These are phyloP conservation scores for Argyresthia albistria DNA, from an alignment of 2,888 invertebrate genomes.

Conservation along the genomic window DNA sequence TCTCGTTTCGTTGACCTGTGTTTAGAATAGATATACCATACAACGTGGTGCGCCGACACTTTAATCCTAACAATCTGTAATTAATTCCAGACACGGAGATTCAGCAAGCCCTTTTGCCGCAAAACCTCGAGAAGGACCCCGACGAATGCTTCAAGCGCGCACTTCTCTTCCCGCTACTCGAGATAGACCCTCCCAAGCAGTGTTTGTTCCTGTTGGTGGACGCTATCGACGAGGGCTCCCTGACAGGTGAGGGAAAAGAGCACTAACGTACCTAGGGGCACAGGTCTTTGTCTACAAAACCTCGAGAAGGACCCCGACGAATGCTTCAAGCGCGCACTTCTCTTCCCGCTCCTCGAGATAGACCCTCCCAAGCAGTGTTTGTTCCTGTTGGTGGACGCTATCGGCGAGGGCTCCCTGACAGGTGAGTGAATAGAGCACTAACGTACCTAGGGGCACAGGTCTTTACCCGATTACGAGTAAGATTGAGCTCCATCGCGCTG, in stretches of 20 bases:
- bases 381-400: slow-evolving; percentile 91
- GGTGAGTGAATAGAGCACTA: no score
- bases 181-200: slow-evolving; percentile 89
- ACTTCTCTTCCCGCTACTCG: slow-evolving; percentile 87
- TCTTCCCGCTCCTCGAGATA: slow-evolving; percentile 89
- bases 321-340: slow-evolving; percentile 88
- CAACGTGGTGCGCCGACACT: no score
- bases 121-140: slow-evolving; percentile 88
- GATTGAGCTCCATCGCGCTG: no score
- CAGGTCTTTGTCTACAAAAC: no score
- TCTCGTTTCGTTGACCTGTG: no score
- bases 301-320: slow-evolving; percentile 92
- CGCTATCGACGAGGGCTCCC: slow-evolving; percentile 84
- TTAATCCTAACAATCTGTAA: no score
- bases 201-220: slow-evolving; percentile 90
- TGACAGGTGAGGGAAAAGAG: no score
- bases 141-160: slow-evolving; percentile 94
- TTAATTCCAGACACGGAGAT: slow-evolving; percentile 81
- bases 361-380: slow-evolving; percentile 89
- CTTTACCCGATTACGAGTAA: no score
- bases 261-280: no score
- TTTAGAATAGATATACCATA: no score
- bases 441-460: no score
- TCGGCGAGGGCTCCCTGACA: slow-evolving; percentile 77
- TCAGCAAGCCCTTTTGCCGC: slow-evolving; percentile 83